Evolutionary conservation across 2,113 vertebrate genomes (phyloP).

Genomic region (Copsychus sechellarum): DNA sequence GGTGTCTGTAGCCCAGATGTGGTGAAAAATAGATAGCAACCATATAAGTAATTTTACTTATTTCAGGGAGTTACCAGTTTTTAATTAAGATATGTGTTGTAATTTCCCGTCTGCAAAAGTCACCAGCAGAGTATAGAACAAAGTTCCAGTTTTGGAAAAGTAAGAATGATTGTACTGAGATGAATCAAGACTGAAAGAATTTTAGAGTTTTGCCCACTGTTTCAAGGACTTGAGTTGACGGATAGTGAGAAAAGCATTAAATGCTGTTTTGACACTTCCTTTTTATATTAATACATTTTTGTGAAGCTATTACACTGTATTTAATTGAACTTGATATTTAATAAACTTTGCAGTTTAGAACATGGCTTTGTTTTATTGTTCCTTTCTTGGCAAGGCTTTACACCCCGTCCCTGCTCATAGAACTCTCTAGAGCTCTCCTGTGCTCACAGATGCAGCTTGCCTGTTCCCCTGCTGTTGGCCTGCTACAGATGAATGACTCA

Average conservation of each 20-base stretch:
- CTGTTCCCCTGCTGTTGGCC: not conserved
- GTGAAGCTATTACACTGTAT: not conserved
- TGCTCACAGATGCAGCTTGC: not conserved
- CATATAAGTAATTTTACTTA: not conserved
- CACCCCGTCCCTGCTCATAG: not conserved
- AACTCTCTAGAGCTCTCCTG: not conserved
- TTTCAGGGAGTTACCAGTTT: not conserved
- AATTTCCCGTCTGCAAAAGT: not conserved
- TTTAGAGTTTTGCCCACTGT: not conserved
- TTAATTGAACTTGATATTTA: constrained; percentile 25
- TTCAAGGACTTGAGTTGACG: not conserved
- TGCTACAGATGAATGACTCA: not conserved
- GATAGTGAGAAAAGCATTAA: not conserved
- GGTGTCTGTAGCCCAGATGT: not conserved
- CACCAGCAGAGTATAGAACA: not conserved
- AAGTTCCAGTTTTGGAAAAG: not conserved
- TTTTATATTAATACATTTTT: not conserved
- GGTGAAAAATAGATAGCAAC: not conserved
- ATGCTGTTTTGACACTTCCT: not conserved
- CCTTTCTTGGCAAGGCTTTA: not conserved
- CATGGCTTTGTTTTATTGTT: not conserved
- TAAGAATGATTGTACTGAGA: not conserved
- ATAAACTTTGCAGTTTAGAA: not conserved
- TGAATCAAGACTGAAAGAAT: not conserved
- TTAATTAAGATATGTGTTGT: not conserved